Evolutionary conservation across 2,797 vertebrate genomes (phyloP).

Genomic region (Todus mexicanus): DNA sequence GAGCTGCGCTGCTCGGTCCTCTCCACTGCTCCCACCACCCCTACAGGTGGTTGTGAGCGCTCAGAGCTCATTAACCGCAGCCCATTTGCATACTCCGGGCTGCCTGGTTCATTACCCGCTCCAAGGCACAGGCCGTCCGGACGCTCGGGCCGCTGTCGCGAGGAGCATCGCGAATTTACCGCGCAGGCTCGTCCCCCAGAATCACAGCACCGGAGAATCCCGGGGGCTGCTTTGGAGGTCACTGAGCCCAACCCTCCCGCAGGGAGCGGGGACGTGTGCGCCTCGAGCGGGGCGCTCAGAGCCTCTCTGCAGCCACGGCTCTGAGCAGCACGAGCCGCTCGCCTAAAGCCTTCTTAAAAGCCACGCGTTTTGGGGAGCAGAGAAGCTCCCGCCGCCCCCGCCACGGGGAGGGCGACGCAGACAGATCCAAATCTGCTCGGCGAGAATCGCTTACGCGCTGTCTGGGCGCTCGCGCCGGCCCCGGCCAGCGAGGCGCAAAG

Average conservation of each 20-base stretch:
- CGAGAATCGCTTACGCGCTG: slow-evolving; percentile 1
- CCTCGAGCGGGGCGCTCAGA: neutral
- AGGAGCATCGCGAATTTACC: neutral
- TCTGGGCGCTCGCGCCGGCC: neutral
- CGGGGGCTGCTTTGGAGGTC: neutral
- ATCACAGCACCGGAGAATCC: too few relatives aligned
- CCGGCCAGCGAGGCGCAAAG: neutral
- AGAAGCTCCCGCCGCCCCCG: too few relatives aligned
- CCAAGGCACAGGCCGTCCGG: neutral
- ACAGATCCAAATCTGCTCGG: neutral
- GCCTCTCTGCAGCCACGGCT: neutral
- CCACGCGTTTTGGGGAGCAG: too few relatives aligned
- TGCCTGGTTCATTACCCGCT: neutral
- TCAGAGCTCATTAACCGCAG: neutral
- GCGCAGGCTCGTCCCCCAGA: too few relatives aligned
- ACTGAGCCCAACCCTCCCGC: neutral
- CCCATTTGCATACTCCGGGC: neutral
- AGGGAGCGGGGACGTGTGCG: too few relatives aligned
- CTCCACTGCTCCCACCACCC: neutral
- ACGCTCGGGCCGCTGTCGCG: neutral
- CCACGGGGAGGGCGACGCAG: neutral
- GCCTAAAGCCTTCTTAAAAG: accelerated
- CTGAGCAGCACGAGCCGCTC: neutral
- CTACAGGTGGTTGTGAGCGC: neutral
- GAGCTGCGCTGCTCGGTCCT: neutral